Conservation (phyloP, 37 sponge, comb jelly and placozoan genomes). For the Hormiphora californensis region DNA sequence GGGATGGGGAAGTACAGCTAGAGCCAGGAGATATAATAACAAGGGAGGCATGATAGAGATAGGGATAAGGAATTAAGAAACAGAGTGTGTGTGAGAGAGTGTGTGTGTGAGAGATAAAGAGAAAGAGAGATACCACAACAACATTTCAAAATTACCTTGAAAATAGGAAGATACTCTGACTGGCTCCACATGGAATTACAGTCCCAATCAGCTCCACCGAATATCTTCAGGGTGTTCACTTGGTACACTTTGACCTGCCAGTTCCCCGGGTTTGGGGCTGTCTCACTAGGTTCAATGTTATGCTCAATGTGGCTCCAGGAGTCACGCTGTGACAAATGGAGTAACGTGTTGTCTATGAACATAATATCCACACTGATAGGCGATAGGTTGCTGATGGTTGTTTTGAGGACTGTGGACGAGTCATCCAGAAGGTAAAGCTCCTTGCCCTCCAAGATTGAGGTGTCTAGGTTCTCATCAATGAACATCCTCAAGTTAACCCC, state of each 20-base stretch:
- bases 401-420: not conserved
- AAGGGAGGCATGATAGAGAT: no score
- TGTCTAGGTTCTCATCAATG: constrained; percentile 14
- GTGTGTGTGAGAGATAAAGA: no score
- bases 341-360: not conserved
- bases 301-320: constrained; percentile 19
- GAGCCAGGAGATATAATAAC: no score
- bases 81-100: no score
- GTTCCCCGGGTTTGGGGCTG: not conserved
- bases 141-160: no score
- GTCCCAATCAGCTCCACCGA: constrained; percentile 41
- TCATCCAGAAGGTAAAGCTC: not conserved
- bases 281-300: not conserved
- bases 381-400: not conserved
- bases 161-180: not conserved
- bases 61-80: no score
- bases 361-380: not conserved
- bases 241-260: constrained; percentile 27
- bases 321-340: not conserved
- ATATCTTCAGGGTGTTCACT: not conserved
- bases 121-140: no score
- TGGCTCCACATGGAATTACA: not conserved
- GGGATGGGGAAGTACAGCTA: no score
- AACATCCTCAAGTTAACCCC: constrained; percentile 1
- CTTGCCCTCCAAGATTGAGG: not conserved